Conservation (phyloP, 2,888 invertebrate genomes). For the Xestia sexstrigata region DNA sequence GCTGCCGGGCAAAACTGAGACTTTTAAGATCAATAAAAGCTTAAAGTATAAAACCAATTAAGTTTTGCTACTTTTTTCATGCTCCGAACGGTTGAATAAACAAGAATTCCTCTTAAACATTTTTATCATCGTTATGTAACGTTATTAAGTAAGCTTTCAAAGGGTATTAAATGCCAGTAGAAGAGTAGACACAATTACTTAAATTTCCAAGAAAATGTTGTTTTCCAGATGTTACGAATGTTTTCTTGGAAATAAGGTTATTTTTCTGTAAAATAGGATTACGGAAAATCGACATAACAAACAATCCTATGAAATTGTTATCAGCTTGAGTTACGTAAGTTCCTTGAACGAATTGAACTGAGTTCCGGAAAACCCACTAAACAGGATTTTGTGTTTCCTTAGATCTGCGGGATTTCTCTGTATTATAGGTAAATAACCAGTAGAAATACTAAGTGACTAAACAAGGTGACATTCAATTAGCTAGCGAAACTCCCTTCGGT, state of each 20-base stretch:
- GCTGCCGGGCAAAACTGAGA: neutral
- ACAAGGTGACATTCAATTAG: too few relatives aligned
- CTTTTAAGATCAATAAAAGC: neutral
- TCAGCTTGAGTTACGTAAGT: constrained; percentile 1
- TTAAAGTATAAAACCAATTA: constrained; percentile 18
- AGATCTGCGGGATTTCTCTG: too few relatives aligned
- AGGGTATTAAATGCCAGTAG: neutral
- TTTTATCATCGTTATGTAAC: neutral
- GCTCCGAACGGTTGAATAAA: neutral
- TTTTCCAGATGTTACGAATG: neutral
- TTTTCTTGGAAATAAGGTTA: constrained; percentile 2
- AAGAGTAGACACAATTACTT: neutral
- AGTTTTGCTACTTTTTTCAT: neutral
- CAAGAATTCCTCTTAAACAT: neutral
- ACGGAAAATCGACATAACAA: constrained; percentile 1
- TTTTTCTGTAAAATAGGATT: constrained; percentile 13
- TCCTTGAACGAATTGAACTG: neutral
- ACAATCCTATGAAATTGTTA: constrained; percentile 3
- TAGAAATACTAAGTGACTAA: too few relatives aligned
- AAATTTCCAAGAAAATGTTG: constrained; percentile 10
- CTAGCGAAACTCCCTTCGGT: too few relatives aligned
- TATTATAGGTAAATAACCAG: too few relatives aligned
- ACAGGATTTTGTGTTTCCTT: neutral
- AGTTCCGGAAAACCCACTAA: constrained; percentile 6
- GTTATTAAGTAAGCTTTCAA: constrained; percentile 2